Evolutionary conservation across 2,888 invertebrate genomes (phyloP).

Genomic region (Scotopteryx bipunctaria): DNA sequence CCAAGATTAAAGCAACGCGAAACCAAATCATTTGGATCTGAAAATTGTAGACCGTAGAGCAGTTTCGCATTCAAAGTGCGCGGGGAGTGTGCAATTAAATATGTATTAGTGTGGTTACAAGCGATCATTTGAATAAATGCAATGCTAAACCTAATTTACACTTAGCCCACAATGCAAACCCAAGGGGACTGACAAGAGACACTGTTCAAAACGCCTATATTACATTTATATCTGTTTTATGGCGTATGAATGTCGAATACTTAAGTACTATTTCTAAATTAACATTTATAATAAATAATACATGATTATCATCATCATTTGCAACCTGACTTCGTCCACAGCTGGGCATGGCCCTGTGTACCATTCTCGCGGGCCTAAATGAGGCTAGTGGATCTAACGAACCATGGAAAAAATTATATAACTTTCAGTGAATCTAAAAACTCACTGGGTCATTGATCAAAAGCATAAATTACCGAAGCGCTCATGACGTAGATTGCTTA

Average conservation of each 20-base stretch:
- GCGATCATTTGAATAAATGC: conserved; percentile 39
- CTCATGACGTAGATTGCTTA: no score
- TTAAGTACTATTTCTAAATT: no score
- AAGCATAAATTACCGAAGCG: no score
- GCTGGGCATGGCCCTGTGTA: no score
- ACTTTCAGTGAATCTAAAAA: no score
- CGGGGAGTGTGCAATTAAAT: conserved; percentile 73
- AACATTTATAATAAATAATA: no score
- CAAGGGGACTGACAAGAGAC: conserved; percentile 24
- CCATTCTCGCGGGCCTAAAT: no score
- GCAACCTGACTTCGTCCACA: no score
- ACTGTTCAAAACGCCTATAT: conserved; percentile 8
- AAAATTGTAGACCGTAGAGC: conserved; percentile 46
- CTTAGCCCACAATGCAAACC: conserved; percentile 31
- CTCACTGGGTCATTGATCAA: no score
- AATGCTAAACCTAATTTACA: conserved; percentile 38
- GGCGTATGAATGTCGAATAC: not conserved
- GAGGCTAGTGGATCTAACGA: no score
- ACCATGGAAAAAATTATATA: no score
- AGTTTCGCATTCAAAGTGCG: conserved; percentile 58
- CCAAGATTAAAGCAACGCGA: not conserved
- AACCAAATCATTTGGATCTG: conserved; percentile 21
- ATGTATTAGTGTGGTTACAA: conserved; percentile 70
- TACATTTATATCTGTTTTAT: conserved; percentile 4
- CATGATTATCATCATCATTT: no score